These are phyloP conservation scores for Desmophyllum pertusum DNA, from an alignment of 92 coral and sea anemone genomes.

Conservation along the genomic window DNA sequence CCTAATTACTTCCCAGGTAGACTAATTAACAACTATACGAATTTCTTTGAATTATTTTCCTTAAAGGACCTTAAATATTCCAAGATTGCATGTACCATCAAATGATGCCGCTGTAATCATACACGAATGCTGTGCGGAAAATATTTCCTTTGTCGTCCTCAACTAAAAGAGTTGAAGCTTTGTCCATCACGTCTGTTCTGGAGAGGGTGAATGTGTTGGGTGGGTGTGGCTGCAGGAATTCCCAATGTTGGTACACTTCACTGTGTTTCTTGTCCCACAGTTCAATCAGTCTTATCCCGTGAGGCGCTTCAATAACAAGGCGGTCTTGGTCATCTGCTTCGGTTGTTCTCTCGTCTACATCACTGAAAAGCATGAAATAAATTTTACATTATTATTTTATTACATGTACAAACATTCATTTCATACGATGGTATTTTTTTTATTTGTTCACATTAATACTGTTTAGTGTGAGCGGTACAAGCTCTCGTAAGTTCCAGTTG, in stretches of 20 bases:
- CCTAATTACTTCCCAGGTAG: no score
- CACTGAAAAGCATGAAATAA: conserved; percentile 17
- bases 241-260: conserved; percentile 88
- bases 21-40: neutral
- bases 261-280: conserved; percentile 79
- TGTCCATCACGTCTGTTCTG: conserved; percentile 53
- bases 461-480: no score
- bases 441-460: no score
- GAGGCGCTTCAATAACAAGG: conserved; percentile 63
- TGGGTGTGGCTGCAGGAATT: conserved; percentile 74
- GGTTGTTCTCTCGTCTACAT: neutral
- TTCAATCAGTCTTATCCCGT: conserved; percentile 84
- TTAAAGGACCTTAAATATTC: neutral
- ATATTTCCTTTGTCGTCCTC: conserved; percentile 81
- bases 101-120: conserved; percentile 55
- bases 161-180: conserved; percentile 65
- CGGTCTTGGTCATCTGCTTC: conserved; percentile 39
- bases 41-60: neutral
- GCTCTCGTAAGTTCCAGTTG: no score
- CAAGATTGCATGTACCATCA: neutral
- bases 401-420: no score
- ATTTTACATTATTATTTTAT: no score
- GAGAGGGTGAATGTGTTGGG: conserved; percentile 68
- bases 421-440: no score
- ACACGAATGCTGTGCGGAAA: conserved; percentile 35